Evolutionary conservation across 2,113 vertebrate genomes (phyloP).

Genomic region (Alethe castanea): DNA sequence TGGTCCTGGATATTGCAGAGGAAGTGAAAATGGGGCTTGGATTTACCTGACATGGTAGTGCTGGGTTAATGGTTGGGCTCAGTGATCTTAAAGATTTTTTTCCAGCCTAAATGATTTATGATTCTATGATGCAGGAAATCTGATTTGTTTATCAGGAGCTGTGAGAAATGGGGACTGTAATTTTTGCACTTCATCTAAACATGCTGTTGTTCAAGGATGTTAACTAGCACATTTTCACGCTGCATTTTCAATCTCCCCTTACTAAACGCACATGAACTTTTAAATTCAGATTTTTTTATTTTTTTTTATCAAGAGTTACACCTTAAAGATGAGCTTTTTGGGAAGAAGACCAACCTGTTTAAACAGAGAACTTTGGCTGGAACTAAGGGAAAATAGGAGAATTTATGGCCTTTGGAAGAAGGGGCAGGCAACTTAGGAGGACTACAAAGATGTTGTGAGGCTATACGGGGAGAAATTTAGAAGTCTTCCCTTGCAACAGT

Average conservation of each 20-base stretch:
- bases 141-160: not conserved
- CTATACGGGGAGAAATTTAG: not conserved
- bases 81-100: not conserved
- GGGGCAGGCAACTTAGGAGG: not conserved
- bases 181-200: not conserved
- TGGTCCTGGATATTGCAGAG: not conserved
- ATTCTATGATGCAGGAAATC: not conserved
- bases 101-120: not conserved
- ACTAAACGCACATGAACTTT: not conserved
- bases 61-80: not conserved
- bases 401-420: not conserved
- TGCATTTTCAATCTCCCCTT: not conserved
- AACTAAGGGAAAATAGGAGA: not conserved
- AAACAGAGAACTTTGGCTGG: not conserved
- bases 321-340: not conserved
- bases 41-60: not conserved
- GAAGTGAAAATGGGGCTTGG: not conserved
- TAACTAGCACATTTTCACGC: not conserved
- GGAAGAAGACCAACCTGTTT: not conserved
- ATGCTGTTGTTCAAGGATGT: not conserved
- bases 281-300: not conserved
- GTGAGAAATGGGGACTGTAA: not conserved
- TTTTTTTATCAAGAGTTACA: not conserved
- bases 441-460: not conserved
- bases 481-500: not conserved